phyloP scores from a whole-genome alignment of 2,888 invertebrate genomes.

The Apodemia zela region DNA sequence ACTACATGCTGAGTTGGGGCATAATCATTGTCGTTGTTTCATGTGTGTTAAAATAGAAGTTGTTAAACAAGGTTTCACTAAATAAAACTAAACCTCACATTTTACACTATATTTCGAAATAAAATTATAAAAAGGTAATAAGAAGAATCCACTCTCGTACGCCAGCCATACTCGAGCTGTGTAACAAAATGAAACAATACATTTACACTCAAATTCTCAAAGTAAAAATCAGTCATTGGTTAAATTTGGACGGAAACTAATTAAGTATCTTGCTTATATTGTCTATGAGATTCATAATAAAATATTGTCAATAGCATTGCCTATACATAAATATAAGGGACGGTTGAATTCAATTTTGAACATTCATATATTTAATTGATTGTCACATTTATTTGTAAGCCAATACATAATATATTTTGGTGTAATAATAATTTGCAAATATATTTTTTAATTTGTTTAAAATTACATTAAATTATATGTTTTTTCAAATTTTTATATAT shows the following conservation, averaged over 20 bases:
- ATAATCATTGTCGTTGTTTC: too few species aligned
- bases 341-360: conserved; percentile 48
- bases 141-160: conserved; percentile 48
- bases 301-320: conserved; percentile 26
- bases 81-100: not conserved
- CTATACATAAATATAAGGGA: conserved; percentile 43
- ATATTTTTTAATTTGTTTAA: conserved; percentile 25
- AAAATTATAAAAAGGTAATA: conserved; percentile 59
- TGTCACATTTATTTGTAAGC: not conserved
- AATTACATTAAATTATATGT: conserved; percentile 25
- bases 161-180: conserved; percentile 47
- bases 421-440: conserved; percentile 18
- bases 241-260: conserved; percentile 76
- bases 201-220: conserved; percentile 44
- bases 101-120: conserved; percentile 37
- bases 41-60: too few species aligned
- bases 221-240: conserved; percentile 69
- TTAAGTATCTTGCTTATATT: conserved; percentile 64
- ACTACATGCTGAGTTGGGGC: too few species aligned
- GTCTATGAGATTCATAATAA: conserved; percentile 50
- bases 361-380: conserved; percentile 24
- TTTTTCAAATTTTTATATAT: conserved; percentile 33
- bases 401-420: not conserved
- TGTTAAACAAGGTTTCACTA: not conserved
- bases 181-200: conserved; percentile 53